phyloP scores from a whole-genome alignment of 2,113 vertebrate genomes.

The Anarrhichthys ocellatus region DNA sequence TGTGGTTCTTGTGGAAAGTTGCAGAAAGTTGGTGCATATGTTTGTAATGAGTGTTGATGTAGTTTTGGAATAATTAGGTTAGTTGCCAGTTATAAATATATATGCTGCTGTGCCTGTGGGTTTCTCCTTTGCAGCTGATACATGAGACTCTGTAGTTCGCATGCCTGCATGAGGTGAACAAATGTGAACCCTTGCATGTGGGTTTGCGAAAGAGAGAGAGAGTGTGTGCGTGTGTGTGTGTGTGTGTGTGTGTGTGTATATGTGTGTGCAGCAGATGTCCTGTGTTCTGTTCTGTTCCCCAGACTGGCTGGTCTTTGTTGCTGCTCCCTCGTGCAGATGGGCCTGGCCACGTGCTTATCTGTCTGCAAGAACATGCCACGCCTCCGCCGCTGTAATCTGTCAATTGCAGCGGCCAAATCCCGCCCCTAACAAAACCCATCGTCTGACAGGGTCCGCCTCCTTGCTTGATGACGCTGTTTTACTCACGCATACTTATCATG shows the following conservation, averaged over 20 bases:
- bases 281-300: constrained; percentile 60
- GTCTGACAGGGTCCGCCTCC: constrained; percentile 35
- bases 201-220: constrained; percentile 5
- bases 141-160: constrained; percentile 41
- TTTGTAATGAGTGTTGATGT: not conserved
- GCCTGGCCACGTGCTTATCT: constrained; percentile 76
- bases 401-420: constrained; percentile 67
- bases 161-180: constrained; percentile 49
- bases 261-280: constrained; percentile 78
- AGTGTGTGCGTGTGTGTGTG: too few species aligned
- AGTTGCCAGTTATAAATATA: constrained; percentile 7
- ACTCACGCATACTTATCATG: constrained; percentile 70
- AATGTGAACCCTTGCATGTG: constrained; percentile 64
- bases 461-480: constrained; percentile 59
- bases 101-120: constrained; percentile 8
- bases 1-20: constrained; percentile 31
- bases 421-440: constrained; percentile 46
- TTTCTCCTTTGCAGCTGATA: constrained; percentile 54
- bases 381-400: constrained; percentile 71
- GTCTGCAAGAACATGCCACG: constrained; percentile 62
- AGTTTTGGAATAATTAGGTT: constrained; percentile 6
- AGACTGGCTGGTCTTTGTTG: constrained; percentile 81
- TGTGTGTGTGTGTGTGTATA: constrained; percentile 15
- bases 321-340: constrained; percentile 79
- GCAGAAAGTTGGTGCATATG: not conserved